Evolutionary conservation across 2,888 invertebrate genomes (phyloP).

Genomic region (Diarsia dahlii): DNA sequence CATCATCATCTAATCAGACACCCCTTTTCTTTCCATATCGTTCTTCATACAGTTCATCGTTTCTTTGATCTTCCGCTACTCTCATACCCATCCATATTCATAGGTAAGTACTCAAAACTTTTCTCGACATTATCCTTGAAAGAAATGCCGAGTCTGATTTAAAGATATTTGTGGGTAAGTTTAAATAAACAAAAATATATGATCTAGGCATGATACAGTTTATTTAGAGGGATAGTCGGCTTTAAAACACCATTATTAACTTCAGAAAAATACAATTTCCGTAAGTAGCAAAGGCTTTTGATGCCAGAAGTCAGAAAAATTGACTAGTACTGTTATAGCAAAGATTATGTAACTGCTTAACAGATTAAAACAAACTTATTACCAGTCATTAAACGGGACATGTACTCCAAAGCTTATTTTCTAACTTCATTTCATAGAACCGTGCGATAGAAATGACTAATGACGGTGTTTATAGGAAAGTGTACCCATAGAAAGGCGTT

Average conservation of each 20-base stretch:
- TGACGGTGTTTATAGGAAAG: constrained; percentile 50
- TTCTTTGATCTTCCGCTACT: no score
- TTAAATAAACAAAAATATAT: no score
- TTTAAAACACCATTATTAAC: neutral
- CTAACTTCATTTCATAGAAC: constrained; percentile 16
- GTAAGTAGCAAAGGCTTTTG: neutral
- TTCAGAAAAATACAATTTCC: neutral
- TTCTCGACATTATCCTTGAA: neutral
- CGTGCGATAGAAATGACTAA: constrained; percentile 36
- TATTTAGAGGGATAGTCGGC: neutral
- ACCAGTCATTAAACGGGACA: neutral
- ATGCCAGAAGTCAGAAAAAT: neutral
- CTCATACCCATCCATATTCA: no score
- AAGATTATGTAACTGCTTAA: neutral
- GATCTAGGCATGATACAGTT: no score
- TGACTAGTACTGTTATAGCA: neutral
- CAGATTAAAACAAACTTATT: constrained; percentile 10
- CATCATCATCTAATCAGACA: no score
- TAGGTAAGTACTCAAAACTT: neutral
- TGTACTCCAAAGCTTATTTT: constrained; percentile 21
- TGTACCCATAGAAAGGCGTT: constrained; percentile 38
- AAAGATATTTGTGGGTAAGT: no score
- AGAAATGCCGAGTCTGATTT: no score
- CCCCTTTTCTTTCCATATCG: no score
- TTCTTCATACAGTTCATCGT: no score